phyloP scores from a whole-genome alignment of 2,888 invertebrate genomes.

The Spilosoma lubricipeda region DNA sequence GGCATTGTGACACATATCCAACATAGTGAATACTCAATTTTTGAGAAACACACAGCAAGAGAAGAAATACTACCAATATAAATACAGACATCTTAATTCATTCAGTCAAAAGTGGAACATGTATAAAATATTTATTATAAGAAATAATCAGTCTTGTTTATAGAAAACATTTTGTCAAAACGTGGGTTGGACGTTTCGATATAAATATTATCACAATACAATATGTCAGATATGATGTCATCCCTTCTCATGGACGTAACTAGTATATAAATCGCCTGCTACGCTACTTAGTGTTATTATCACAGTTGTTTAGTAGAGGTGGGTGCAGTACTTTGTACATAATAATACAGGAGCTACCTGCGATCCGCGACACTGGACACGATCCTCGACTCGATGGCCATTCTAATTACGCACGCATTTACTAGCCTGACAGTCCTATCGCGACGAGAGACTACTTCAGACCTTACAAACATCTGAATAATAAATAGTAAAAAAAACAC shows the following conservation, averaged over 20 bases:
- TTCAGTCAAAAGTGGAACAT: conserved; percentile 84
- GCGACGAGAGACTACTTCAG: conserved; percentile 59
- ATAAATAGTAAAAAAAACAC: conserved; percentile 62
- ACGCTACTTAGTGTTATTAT: conserved; percentile 87
- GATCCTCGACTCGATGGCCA: conserved; percentile 62
- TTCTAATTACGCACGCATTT: conserved; percentile 70
- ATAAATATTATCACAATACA: conserved; percentile 84
- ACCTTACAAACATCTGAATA: conserved; percentile 56
- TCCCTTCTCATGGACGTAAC: conserved; percentile 86
- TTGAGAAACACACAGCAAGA: conserved; percentile 78
- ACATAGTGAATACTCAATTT: conserved; percentile 83
- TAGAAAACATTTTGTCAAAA: conserved; percentile 84
- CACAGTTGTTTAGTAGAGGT: conserved; percentile 87
- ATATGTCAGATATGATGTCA: conserved; percentile 87
- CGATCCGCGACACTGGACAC: conserved; percentile 76
- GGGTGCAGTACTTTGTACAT: conserved; percentile 87
- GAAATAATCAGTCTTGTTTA: conserved; percentile 88
- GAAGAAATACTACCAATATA: conserved; percentile 81
- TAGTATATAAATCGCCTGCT: conserved; percentile 86
- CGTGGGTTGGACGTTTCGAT: conserved; percentile 75
- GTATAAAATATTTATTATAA: conserved; percentile 86
- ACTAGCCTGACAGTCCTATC: conserved; percentile 66
- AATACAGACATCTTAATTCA: conserved; percentile 84
- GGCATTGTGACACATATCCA: conserved; percentile 86
- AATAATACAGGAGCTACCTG: conserved; percentile 83